These are phyloP conservation scores for Eptesicus fuscus DNA, from an alignment of 2,113 vertebrate species.

Conservation along the genomic window DNA sequence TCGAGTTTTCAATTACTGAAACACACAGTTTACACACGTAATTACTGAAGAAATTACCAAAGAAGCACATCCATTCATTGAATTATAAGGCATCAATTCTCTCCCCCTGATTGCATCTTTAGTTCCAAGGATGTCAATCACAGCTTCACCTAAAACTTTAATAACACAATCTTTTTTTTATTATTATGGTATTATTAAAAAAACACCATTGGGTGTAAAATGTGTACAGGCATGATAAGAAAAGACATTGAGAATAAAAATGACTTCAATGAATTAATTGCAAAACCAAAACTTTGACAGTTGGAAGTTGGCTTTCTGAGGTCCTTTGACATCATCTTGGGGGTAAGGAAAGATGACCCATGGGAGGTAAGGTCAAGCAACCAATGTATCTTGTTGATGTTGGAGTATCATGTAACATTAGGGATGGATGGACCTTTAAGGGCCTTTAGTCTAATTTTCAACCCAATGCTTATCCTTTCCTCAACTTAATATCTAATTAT, in stretches of 20 bases:
- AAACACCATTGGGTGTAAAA: not conserved
- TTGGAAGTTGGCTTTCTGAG: not conserved
- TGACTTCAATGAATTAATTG: not conserved
- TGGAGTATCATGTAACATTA: not conserved
- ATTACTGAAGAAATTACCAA: conserved; percentile 73
- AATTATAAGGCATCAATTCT: conserved; percentile 75
- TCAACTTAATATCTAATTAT: not conserved
- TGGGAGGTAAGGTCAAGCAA: not conserved
- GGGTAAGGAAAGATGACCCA: not conserved
- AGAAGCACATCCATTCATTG: conserved; percentile 74
- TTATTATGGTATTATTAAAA: too few relatives aligned
- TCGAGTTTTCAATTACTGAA: conserved; percentile 78
- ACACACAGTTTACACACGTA: conserved; percentile 75
- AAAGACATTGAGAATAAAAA: conserved; percentile 9
- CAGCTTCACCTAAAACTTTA: conserved; percentile 60
- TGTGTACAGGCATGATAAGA: conserved; percentile 36
- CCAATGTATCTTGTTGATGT: not conserved
- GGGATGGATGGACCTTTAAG: not conserved
- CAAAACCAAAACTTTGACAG: not conserved
- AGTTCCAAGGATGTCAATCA: conserved; percentile 71
- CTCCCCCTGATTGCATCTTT: conserved; percentile 76
- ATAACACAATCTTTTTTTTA: conserved; percentile 53
- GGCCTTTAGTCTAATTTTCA: not conserved
- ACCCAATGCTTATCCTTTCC: not conserved
- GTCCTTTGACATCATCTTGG: not conserved